Base-by-base conservation (phyloP, 1,140 invertebrate species). In the Polyergus mexicanus region DNA sequence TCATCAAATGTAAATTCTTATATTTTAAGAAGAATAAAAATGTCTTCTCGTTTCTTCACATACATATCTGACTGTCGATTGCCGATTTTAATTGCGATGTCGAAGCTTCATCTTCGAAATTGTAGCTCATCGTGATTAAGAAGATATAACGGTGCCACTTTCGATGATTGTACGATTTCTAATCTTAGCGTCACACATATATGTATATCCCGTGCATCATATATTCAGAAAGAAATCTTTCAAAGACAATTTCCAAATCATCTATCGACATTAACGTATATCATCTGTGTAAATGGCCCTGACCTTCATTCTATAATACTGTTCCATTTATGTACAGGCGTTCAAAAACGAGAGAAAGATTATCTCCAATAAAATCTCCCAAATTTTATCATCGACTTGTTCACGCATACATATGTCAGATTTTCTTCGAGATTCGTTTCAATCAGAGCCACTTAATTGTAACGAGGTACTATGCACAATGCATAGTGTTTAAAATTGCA, bases 151-250 rank as follows among this genome's bases (percentile, higher is more conserved):
- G 78, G 68, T 83, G 38, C 25, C 38, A 74, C 77, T 69, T 69
- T 80, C 63, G 65, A 80, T 80, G 10, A 68, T 38, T 3, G 7
- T 58, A 25, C 41, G 56, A 83, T 83, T 83, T 83, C 78, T 83
- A 74, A 83, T 83, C 13, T 72, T 35, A 28, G 7, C 32, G 11
- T n/a, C n/a, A 22, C 10, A 44, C 2, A 44, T 11, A 11, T 8
- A 44, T 44, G 2, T 25, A 3, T 16, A 6, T 71, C 4, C 6
- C 11, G 51, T 41, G 0, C 3, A 13, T 11, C 13, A 13, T 16
- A 41, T 56, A 65, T 35, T 19, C 7, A 22, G 38, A 41, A 11
- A 28, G 1, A 71, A 32, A 47, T 72, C 60, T 44, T 56, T 22
- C 16, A 60, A 25, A 22, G 7, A 22, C 11, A 22, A 35, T 44